Evolutionary conservation across 2,888 invertebrate genomes (phyloP).

Genomic region (Acheta domesticus): DNA sequence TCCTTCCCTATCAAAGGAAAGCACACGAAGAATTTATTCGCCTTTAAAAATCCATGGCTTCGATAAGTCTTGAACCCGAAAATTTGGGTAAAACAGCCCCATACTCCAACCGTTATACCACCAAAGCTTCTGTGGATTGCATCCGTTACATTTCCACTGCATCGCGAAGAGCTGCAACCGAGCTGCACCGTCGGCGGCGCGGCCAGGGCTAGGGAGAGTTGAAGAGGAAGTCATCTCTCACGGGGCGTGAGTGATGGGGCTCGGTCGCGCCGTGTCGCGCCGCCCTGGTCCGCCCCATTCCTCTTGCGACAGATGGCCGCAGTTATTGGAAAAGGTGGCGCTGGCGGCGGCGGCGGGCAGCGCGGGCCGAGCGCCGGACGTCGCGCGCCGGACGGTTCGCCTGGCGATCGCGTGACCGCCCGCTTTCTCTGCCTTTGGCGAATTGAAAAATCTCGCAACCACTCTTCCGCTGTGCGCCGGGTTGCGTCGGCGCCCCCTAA

Average conservation of each 20-base stretch:
- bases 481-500: neutral
- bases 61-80: too few species aligned
- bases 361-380: neutral
- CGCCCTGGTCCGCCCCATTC: neutral
- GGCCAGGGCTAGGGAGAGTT: neutral
- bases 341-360: neutral
- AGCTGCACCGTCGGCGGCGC: too few species aligned
- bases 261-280: neutral
- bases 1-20: too few species aligned
- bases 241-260: neutral
- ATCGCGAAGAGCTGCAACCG: too few species aligned
- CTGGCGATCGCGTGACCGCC: neutral
- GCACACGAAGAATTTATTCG: too few species aligned
- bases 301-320: conserved; percentile 9
- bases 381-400: neutral
- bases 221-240: neutral
- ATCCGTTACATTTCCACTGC: too few species aligned
- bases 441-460: neutral
- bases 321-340: conserved; percentile 1
- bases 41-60: too few species aligned
- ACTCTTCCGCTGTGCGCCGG: neutral
- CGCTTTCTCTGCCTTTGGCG: neutral
- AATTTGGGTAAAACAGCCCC: too few species aligned
- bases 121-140: too few species aligned
- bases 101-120: too few species aligned